Percentiles rank a stretch among this genome's conserved stretches.
Conservation (phyloP, 2,797 vertebrate genomes). For the Tinamus major region DNA sequence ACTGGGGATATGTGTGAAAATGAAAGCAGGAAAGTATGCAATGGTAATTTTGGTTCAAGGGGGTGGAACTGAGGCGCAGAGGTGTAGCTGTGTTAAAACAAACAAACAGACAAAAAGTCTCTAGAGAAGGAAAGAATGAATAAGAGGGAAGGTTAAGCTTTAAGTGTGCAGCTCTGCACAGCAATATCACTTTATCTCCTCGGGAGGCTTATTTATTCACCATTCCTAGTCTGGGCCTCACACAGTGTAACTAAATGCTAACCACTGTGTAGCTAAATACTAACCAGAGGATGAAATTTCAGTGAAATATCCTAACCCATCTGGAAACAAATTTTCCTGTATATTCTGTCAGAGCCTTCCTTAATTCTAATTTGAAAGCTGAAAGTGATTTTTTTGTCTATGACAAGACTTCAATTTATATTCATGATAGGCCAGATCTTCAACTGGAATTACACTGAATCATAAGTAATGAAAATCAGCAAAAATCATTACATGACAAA, state of each 20-base stretch:
- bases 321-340: not conserved
- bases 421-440: not conserved
- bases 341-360: not conserved
- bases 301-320: not conserved
- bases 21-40: not conserved
- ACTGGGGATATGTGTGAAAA: not conserved
- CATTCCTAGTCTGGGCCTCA: not conserved
- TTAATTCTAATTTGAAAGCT: fast-evolving
- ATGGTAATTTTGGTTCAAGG: not conserved
- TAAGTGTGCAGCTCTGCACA: not conserved
- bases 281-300: not conserved
- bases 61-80: not conserved
- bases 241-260: not conserved
- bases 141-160: not conserved
- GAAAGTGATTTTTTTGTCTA: not conserved
- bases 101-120: not conserved
- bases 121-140: not conserved
- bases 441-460: not conserved
- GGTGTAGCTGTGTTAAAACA: not conserved
- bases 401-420: not conserved
- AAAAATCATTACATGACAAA: not conserved
- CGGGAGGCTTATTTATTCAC: not conserved
- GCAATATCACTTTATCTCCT: not conserved
- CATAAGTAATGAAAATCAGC: not conserved
- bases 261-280: not conserved